Percentiles rank a stretch among this genome's conserved stretches.
Evolutionary conservation across 1,140 invertebrate genomes (phyloP).

Genomic region (Sipha flava): DNA sequence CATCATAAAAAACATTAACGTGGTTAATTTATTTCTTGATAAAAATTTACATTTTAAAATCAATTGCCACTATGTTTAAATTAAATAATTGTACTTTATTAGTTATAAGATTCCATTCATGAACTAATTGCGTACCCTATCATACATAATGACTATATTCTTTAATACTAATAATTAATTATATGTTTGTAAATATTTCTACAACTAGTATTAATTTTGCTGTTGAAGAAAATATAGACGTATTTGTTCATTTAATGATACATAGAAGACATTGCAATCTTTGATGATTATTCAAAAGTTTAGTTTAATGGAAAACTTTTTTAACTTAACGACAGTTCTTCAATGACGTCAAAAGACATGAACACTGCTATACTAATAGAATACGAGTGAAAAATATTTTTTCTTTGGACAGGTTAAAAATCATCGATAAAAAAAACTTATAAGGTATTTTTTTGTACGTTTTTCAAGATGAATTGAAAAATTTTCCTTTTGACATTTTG

Average conservation of each 20-base stretch:
- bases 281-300: background rate
- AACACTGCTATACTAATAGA: background rate
- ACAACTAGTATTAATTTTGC: too few species aligned
- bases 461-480: background rate
- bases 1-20: too few species aligned
- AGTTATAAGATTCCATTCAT: too few species aligned
- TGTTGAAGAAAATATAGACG: too few species aligned
- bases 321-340: background rate
- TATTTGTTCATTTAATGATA: background rate
- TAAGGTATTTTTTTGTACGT: background rate
- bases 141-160: too few species aligned
- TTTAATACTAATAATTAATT: too few species aligned
- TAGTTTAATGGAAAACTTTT: background rate
- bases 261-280: background rate
- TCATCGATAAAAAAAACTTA: background rate
- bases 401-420: background rate
- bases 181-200: too few species aligned
- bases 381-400: background rate
- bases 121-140: too few species aligned
- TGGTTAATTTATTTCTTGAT: too few species aligned
- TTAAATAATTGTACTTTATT: too few species aligned
- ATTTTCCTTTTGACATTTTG: background rate
- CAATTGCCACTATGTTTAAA: too few species aligned
- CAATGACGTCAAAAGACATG: background rate
- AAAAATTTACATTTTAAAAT: too few species aligned